Evolutionary conservation across 2,797 vertebrate species (phyloP), one percentile per base, ranked within the genome.

Genomic region (Anas bernieri): DNA sequence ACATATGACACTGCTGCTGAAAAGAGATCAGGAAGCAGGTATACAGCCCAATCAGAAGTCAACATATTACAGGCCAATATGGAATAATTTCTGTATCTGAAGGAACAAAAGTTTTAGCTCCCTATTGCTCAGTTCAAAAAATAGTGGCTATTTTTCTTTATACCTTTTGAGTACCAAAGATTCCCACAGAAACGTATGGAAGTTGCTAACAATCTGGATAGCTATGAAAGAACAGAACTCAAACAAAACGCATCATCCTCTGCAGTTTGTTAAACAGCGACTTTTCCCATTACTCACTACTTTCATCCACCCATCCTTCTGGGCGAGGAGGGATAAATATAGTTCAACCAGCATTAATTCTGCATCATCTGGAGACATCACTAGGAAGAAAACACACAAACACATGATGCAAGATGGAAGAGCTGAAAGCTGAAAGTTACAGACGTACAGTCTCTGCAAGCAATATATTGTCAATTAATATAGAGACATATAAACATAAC

Each of bases 231-330:
- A 94, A 35, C 39, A 73, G 23, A 88, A 61, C 78, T 69, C 91
- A 89, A 83, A 90, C 73, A 95, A 91, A 94, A 92, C 56, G 66
- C 82, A 93, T 72, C 68, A 83, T 84, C 39, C 72, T 85, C 81
- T 80, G 81, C 70, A 67, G 52, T 54, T 52, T 48, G 46, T 89
- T 91, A 83, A 94, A 86, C 35, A 83, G 88, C 67, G 93, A 21
- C 22, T 92, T 77, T 83, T 76, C 86, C 64, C 88, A 91, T 94
- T 94, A 92, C 64, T 94, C 79, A 93, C 31, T 78, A 6, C 88
- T 95, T 96, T 95, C 64, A 95, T 93, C 93, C 86, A 92, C 94
- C 93, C 86, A 83, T 92, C 92, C 92, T 95, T 95, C 92, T 93
- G 93, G 86, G 88, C 5, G 14, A 95, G 78, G 56, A 94, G 77